Evolutionary conservation across 92 coral and sea anemone genomes (phyloP), one percentile per base, ranked within the genome.

Genomic region (Porites rus): DNA sequence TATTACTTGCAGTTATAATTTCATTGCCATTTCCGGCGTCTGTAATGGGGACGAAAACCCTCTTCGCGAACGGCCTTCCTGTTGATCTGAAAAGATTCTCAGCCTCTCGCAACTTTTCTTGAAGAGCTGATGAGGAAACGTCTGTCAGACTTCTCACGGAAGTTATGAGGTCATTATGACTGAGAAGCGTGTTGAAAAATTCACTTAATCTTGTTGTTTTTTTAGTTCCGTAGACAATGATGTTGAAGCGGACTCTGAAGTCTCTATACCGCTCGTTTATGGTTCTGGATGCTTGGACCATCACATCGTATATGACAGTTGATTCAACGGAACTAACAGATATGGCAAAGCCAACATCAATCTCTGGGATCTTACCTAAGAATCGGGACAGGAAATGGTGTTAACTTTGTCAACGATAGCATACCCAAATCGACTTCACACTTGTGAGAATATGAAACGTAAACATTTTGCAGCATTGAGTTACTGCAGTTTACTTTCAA

Each of bases 321-420:
- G 93, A 89, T 9, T 67, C 63, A 12, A 82, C 71, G 17, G 94
- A 89, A 24, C 83, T 84, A 10, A 91, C 96, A 16, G 93, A 86
- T 77, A 95, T 83, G 50, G 94, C 98, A 63, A 95, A 95, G 53
- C 84, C 95, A 71, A 95, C 88, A 24, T 95, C 96, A 46, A 93
- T 85, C 20, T 72, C 60, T 43, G 93, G 94, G n/a, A 84, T 81
- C 24, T 53, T 76, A 20, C 91, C 88, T 84, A 53, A 59, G 7
- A 12, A 56, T 8, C 4, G 18, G 53, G 6, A 2, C 16, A 25
- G 24, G 53, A 9, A 1, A 74, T 10, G 16, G 16, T 56, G 61
- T 56, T 56, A 56, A 10, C 3, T 56, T 56, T 56, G 4, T 56
- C 16, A 8, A 56, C 12, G 13, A 2, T 56, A 38, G 46, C 46